Evolutionary conservation across 64 coral and sea anemone genomes (phyloP).

Genomic region (Montipora sp.): DNA sequence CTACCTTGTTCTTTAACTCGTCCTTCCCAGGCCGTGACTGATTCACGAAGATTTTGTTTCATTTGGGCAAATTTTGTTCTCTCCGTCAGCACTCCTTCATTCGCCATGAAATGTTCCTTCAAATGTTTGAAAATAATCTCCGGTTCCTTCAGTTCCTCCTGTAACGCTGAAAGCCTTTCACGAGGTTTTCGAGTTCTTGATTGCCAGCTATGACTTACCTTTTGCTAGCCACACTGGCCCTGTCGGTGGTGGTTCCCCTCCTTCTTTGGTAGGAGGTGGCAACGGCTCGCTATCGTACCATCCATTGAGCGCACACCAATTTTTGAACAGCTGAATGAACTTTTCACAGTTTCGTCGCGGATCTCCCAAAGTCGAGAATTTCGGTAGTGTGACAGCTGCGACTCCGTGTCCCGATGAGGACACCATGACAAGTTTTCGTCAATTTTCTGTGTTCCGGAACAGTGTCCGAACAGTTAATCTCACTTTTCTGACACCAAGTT

Average conservation of each 20-base stretch:
- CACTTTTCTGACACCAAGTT: neutral
- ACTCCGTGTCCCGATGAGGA: too few relatives aligned
- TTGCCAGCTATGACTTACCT: constrained; percentile 57
- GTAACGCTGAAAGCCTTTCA: too few relatives aligned
- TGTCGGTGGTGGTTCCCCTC: neutral
- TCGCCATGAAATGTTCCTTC: constrained; percentile 42
- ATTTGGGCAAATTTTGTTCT: constrained; percentile 61
- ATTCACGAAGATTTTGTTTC: constrained; percentile 50
- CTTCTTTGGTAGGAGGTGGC: neutral
- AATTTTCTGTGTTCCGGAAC: neutral
- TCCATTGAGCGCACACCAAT: too few relatives aligned
- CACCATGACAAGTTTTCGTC: neutral
- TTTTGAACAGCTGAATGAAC: too few relatives aligned
- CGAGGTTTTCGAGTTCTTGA: neutral
- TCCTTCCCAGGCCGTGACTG: too few relatives aligned
- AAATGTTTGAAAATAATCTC: constrained; percentile 38
- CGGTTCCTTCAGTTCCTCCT: neutral
- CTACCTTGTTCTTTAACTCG: too few relatives aligned
- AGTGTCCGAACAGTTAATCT: constrained; percentile 2
- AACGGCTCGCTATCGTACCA: too few relatives aligned
- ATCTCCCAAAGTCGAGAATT: too few relatives aligned
- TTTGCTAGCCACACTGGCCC: constrained; percentile 29
- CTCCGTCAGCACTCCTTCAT: constrained; percentile 45
- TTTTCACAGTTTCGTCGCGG: too few relatives aligned
- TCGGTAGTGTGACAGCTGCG: too few relatives aligned